Base-by-base conservation (phyloP, 2,113 vertebrate genomes). In the Rhinopomastus cyanomelas region DNA sequence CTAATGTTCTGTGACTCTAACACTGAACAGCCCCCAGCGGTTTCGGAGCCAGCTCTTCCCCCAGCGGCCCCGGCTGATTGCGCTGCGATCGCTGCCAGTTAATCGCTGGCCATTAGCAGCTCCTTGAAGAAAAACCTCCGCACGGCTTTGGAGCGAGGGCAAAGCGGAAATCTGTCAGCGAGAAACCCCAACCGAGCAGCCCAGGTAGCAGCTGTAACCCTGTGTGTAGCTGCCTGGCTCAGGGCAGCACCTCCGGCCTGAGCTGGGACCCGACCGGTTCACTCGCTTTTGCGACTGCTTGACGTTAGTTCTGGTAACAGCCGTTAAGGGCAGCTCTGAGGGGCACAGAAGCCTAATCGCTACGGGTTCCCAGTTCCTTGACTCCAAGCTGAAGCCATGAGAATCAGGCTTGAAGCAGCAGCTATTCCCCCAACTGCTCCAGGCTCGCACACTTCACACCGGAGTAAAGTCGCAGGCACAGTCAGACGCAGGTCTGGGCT, bases 21-120 rank as follows among this genome's bases (percentile, higher is more conserved):
- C 85, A 83, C 2, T 81, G 71, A 86, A 83, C 88, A 88, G 91
- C 85, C 81, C 85, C 62, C 87, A 78, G 84, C 71, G 66, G 42
- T 48, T 87, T 16, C 71, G 87, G 72, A 82, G 87, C 53, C 85
- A 89, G 82, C 53, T 2, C 72, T 87, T 76, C 69, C 85, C 81
- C 67, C 68, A 17, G 59, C 9, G 86, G 29, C 87, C 75, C 69
- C 22, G 48, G 51, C 56, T 89, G 78, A 76, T 39, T 80, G 64
- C 2, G 0, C 32, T 55, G 67, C 46, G 65, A 91, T 77, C 80
- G 52, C 68, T 93, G 79, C 42, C 53, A 84, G 75, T 85, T 87
- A 92, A 85, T 51, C 77, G 78, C 87, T 90, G 5, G 6, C 73
- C 79, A 85, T 78, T 59, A 84, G 60, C 81, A 79, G 59, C 79